These are phyloP conservation scores for Gallinago nigripennis DNA, from an alignment of 2,797 vertebrate species.

Conservation along the genomic window DNA sequence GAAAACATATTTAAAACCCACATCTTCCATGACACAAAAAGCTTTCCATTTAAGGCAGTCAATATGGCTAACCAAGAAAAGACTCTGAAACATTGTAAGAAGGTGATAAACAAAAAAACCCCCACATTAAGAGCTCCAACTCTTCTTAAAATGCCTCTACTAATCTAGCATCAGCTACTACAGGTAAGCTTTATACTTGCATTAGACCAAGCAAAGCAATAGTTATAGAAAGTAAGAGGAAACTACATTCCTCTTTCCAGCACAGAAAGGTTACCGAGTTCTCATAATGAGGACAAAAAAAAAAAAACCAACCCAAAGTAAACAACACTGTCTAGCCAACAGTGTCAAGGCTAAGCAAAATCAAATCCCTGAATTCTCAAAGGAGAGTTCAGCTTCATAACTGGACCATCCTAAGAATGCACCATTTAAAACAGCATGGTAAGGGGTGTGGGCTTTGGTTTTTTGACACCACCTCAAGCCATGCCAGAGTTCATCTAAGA, in stretches of 20 bases:
- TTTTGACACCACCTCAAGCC: neutral
- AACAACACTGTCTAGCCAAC: slow-evolving; percentile 12
- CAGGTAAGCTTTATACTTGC: neutral
- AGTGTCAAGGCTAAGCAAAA: neutral
- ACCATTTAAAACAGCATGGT: neutral
- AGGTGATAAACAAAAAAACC: neutral
- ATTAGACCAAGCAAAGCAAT: neutral
- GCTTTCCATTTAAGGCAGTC: neutral
- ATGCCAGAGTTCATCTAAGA: neutral
- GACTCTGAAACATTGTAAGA: neutral
- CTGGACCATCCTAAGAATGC: neutral
- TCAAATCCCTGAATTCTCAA: neutral
- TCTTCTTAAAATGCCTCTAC: neutral
- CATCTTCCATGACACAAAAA: neutral
- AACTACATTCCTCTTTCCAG: neutral
- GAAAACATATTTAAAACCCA: neutral
- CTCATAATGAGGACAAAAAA: neutral
- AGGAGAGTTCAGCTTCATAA: neutral
- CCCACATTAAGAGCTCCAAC: neutral
- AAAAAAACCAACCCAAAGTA: neutral
- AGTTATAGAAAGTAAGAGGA: neutral
- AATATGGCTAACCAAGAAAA: neutral
- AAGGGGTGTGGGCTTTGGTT: neutral
- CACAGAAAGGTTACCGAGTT: neutral
- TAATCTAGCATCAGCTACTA: neutral